Conservation (phyloP, 2,888 invertebrate genomes). For the Dicycla oo region DNA sequence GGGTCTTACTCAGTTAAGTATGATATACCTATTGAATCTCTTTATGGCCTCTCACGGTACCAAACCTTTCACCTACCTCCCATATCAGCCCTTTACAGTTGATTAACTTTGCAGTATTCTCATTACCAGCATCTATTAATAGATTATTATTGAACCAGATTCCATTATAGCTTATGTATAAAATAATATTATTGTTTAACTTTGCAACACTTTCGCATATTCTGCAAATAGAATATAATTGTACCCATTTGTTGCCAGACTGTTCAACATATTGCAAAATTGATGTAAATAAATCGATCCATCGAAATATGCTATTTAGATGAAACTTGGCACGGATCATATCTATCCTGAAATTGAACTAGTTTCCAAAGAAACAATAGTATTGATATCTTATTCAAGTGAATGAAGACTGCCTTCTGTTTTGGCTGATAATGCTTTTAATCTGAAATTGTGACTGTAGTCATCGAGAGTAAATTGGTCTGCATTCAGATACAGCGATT, state of each 20-base stretch:
- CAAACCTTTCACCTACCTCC: not conserved
- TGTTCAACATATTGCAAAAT: conserved; percentile 37
- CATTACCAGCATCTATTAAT: conserved; percentile 34
- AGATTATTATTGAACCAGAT: conserved; percentile 34
- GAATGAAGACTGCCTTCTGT: conserved; percentile 16
- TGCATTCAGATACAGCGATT: conserved; percentile 5
- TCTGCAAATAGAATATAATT: conserved; percentile 44
- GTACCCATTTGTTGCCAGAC: conserved; percentile 34
- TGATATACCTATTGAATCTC: too few relatives aligned
- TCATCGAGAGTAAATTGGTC: conserved; percentile 18
- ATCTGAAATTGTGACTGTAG: conserved; percentile 25
- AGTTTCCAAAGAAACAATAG: conserved; percentile 53
- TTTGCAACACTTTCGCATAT: conserved; percentile 46
- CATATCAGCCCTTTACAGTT: conserved; percentile 10
- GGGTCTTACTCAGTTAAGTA: not conserved
- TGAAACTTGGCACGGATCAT: conserved; percentile 52
- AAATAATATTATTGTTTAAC: conserved; percentile 38
- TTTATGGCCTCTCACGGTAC: not conserved
- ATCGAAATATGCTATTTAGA: conserved; percentile 53
- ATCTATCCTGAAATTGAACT: conserved; percentile 49
- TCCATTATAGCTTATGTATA: conserved; percentile 17
- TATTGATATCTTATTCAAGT: conserved; percentile 43
- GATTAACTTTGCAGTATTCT: conserved; percentile 40
- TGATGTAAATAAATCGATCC: conserved; percentile 56
- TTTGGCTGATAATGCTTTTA: conserved; percentile 27